phyloP scores from a whole-genome alignment of 2,888 invertebrate genomes.

The Reticulitermes lucifugus region DNA sequence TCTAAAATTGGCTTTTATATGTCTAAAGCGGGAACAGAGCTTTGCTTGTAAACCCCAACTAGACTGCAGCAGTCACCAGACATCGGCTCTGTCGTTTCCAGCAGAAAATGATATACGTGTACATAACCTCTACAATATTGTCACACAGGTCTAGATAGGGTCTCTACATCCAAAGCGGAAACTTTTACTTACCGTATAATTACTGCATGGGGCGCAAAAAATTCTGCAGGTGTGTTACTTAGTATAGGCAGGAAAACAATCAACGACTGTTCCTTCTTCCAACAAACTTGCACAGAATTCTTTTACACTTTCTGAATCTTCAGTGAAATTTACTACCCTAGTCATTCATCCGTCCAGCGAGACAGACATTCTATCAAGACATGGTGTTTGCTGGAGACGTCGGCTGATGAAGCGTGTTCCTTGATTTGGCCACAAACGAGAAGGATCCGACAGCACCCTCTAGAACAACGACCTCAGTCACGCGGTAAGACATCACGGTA shows the following conservation, averaged over 20 bases:
- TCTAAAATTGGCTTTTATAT: background rate
- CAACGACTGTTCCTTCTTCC: background rate
- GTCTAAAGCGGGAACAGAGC: background rate
- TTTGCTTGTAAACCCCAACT: background rate
- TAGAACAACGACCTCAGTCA: slow-evolving; percentile 18
- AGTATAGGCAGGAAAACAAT: background rate
- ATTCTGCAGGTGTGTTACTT: background rate
- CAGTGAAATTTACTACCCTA: background rate
- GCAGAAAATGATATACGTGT: background rate
- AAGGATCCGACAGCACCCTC: background rate
- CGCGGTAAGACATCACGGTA: background rate
- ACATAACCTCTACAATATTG: background rate
- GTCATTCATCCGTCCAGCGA: background rate
- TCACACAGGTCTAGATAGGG: background rate
- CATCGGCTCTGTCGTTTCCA: background rate
- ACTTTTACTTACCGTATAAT: background rate
- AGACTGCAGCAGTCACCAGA: background rate
- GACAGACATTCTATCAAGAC: background rate
- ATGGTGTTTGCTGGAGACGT: background rate
- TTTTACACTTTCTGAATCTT: background rate
- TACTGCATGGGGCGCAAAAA: background rate
- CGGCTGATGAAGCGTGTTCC: slow-evolving; percentile 5
- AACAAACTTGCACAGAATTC: background rate
- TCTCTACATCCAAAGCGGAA: background rate
- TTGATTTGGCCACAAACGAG: background rate